These are phyloP conservation scores for Cariama cristata DNA, from an alignment of 2,113 vertebrate genomes.

Conservation along the genomic window DNA sequence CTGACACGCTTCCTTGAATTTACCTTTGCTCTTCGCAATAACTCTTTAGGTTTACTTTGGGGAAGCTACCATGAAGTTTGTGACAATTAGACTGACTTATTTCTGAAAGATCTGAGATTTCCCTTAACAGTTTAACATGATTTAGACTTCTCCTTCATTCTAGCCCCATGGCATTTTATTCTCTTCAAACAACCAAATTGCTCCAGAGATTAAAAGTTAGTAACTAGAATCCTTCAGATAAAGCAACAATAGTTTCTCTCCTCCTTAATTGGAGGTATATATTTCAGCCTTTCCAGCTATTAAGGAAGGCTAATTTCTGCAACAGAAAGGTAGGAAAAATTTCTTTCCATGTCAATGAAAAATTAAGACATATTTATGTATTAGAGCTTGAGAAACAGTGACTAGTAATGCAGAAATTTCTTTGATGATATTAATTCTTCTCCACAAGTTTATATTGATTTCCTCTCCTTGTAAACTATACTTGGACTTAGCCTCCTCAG, in stretches of 20 bases:
- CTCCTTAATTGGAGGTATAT: neutral
- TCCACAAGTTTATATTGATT: neutral
- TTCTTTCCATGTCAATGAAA: neutral
- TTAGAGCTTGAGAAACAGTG: neutral
- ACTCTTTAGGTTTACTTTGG: neutral
- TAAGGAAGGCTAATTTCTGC: neutral
- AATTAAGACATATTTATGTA: neutral
- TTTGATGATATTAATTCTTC: neutral
- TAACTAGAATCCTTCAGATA: neutral
- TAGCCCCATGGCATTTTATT: neutral
- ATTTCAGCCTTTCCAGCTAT: neutral
- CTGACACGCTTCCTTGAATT: neutral
- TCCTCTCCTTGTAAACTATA: neutral
- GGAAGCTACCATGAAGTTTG: neutral
- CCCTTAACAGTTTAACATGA: neutral
- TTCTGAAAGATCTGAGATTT: neutral
- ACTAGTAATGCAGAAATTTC: neutral
- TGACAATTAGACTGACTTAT: neutral
- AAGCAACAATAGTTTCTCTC: neutral
- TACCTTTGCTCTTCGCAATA: neutral
- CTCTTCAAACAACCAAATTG: neutral
- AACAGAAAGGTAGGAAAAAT: neutral
- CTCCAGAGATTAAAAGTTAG: neutral
- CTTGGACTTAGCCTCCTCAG: neutral
- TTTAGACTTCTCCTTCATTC: neutral